A percentile compares a stretch with the other conserved stretches of the same genome.
Conservation (phyloP, 2,113 vertebrate genomes). For the Egretta garzetta region DNA sequence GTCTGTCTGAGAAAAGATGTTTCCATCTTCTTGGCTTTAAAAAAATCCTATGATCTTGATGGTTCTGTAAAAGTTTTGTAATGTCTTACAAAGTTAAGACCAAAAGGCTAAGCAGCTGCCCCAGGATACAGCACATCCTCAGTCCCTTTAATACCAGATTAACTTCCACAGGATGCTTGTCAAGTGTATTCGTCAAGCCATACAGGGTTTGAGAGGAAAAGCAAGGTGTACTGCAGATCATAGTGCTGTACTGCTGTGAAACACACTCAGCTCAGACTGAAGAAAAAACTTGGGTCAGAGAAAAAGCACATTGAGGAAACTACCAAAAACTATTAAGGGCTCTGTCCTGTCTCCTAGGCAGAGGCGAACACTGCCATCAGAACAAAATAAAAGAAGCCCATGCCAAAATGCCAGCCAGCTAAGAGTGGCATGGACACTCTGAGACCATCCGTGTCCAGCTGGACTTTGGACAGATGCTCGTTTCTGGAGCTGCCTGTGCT, state of each 20-base stretch:
- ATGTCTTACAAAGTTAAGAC: background rate
- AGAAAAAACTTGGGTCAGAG: background rate
- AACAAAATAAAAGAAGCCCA: background rate
- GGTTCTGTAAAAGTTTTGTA: background rate
- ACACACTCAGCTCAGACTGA: background rate
- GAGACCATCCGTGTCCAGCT: background rate
- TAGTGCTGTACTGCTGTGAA: background rate
- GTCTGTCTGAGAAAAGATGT: background rate
- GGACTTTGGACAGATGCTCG: background rate
- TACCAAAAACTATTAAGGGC: background rate
- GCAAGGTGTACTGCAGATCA: background rate
- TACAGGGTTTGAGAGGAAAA: background rate
- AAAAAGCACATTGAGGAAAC: background rate
- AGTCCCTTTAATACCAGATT: background rate
- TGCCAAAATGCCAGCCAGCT: background rate
- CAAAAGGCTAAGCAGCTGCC: background rate
- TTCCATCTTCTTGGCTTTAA: background rate
- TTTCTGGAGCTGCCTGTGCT: background rate
- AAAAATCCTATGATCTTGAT: background rate
- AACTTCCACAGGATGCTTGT: background rate
- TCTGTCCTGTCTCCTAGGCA: background rate
- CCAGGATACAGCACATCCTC: background rate
- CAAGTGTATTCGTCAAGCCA: background rate
- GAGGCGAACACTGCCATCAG: background rate
- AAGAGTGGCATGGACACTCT: background rate